Base-by-base conservation (phyloP, 2,113 vertebrate species). In the Pyrgilauda ruficollis region DNA sequence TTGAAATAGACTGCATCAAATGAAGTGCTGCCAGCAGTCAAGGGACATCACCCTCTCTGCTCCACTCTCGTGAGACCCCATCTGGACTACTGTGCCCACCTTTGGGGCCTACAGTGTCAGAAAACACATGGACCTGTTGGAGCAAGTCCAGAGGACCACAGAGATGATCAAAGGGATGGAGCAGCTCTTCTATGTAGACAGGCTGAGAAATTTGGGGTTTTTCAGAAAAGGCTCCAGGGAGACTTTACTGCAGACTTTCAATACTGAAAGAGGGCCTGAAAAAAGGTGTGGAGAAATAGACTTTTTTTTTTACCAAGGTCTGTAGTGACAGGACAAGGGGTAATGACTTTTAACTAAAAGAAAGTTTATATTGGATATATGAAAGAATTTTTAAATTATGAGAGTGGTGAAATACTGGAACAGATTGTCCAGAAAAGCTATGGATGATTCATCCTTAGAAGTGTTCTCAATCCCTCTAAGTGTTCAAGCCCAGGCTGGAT, bases 61-160 rank as follows among this genome's bases (percentile, higher is more conserved):
- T 67, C 27, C 4, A 10, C 33, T 33, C 21, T 39, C 1, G 0
- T 20, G n/a, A 76, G 24, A 86, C 5, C 18, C 19, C 35, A 44
- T 7, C 41, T 61, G 66, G 8, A 61, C 22, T 27, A 6, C 18
- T 46, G 22, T 2, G 0, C 28, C 13, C 67, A 67, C 23, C 35
- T 70, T 41, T 52, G 46, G 10, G 9, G 14, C 4, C 37, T 43
- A 3, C 27, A 44, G 3, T 7, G 15, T 6, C 53, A 62, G 18
- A 18, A 3, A 3, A 12, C 27, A 44, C 11, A 11, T 3, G 13
- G 27, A 72, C 1, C 46, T 53, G 10, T 6, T 49, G 4, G 4
- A 76, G 15, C 1, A 2, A 5, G 24, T 28, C 33, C 50, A 56
- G 62, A 83, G 11, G 33, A 23, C 6, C n/a, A 37, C 13, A 23